These are phyloP conservation scores for Oegoconia quadripuncta DNA, from an alignment of 2,888 invertebrate species.

Conservation along the genomic window DNA sequence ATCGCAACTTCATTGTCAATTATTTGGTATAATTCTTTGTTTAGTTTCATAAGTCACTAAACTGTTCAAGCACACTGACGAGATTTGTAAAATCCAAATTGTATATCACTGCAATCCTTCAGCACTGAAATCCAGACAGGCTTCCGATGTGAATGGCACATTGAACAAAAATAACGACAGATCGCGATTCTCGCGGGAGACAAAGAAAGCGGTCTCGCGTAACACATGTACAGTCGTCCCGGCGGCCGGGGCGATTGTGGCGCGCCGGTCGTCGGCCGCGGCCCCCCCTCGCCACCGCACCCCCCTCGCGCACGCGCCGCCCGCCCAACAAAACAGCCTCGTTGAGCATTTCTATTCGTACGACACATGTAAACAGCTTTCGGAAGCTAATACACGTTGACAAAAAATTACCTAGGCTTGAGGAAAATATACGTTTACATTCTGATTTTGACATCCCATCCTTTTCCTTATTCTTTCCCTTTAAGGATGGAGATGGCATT, in stretches of 20 bases:
- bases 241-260: constrained; percentile 62
- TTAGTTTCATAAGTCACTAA: constrained; percentile 14
- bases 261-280: constrained; percentile 32
- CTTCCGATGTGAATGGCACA: constrained; percentile 35
- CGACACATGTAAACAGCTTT: constrained; percentile 60
- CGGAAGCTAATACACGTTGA: constrained; percentile 49
- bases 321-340: constrained; percentile 53
- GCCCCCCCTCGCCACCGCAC: constrained; percentile 35
- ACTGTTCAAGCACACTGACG: constrained; percentile 23
- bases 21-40: constrained; percentile 3
- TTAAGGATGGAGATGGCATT: too few species aligned
- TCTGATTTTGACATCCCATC: constrained; percentile 9
- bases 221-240: constrained; percentile 39
- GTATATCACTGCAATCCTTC: constrained; percentile 70
- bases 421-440: constrained; percentile 14
- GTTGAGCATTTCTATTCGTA: constrained; percentile 48
- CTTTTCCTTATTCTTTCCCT: background rate
- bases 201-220: constrained; percentile 43
- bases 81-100: constrained; percentile 36
- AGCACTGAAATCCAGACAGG: constrained; percentile 69
- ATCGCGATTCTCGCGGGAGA: constrained; percentile 47
- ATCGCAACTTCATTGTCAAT: constrained; percentile 12
- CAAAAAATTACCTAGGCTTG: constrained; percentile 26
- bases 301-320: constrained; percentile 60
- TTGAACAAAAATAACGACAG: constrained; percentile 59